Evolutionary conservation across 2,113 vertebrate genomes (phyloP).

Genomic region (Callorhinus ursinus): DNA sequence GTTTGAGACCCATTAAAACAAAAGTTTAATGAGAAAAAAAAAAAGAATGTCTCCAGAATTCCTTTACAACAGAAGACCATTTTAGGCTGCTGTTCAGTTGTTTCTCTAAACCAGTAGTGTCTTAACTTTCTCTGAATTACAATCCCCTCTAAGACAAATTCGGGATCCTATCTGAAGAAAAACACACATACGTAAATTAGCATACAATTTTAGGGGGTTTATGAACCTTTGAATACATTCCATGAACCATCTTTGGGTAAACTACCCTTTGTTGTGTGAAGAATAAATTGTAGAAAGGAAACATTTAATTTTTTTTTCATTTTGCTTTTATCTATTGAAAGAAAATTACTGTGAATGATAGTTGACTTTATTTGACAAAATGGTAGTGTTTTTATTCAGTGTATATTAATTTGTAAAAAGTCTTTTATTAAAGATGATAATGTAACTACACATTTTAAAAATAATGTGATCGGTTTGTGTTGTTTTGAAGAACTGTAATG

Average conservation of each 20-base stretch:
- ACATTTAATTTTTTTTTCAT: not conserved
- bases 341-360: not conserved
- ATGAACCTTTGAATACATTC: not conserved
- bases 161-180: not conserved
- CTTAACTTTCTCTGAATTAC: not conserved
- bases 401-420: not conserved
- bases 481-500: not conserved
- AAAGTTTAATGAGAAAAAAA: too few species aligned
- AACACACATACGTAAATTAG: not conserved
- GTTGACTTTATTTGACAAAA: not conserved
- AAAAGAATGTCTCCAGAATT: not conserved
- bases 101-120: conserved; percentile 22
- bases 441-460: not conserved
- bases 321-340: conserved; percentile 23
- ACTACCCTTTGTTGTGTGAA: not conserved
- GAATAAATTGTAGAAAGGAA: conserved; percentile 31
- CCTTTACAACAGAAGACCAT: not conserved
- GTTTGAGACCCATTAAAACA: too few species aligned
- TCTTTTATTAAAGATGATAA: not conserved
- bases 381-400: not conserved
- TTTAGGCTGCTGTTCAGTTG: not conserved
- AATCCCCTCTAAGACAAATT: not conserved
- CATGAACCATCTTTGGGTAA: not conserved
- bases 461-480: not conserved
- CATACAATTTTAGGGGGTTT: not conserved